Evolutionary conservation across 2,888 invertebrate genomes (phyloP).

Genomic region (Crepidodera aurea): DNA sequence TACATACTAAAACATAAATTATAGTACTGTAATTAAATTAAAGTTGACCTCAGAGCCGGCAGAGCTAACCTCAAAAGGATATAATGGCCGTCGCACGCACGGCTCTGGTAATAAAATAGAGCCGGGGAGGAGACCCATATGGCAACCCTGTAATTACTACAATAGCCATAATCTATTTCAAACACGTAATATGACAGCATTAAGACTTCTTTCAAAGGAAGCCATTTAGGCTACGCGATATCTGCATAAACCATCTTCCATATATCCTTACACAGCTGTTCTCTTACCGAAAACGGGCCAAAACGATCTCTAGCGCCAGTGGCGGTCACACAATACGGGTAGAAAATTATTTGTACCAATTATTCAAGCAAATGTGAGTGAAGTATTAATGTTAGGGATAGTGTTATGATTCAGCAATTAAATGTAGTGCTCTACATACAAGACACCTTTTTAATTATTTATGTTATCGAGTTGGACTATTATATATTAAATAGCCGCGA

Average conservation of each 20-base stretch:
- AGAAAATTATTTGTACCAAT: too few relatives aligned
- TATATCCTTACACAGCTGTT: constrained; percentile 58
- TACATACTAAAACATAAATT: background rate
- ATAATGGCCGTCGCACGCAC: constrained; percentile 17
- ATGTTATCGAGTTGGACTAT: too few relatives aligned
- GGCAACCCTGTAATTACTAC: constrained; percentile 60
- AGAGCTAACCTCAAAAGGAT: constrained; percentile 18
- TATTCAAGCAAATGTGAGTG: too few relatives aligned
- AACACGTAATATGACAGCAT: constrained; percentile 62
- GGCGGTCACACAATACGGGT: too few relatives aligned
- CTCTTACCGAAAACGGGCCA: constrained; percentile 52
- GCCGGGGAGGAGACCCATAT: constrained; percentile 53
- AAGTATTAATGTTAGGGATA: too few relatives aligned
- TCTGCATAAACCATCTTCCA: constrained; percentile 61
- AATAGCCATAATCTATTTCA: constrained; percentile 62
- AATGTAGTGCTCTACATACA: too few relatives aligned
- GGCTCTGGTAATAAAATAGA: constrained; percentile 24
- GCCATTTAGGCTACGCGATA: constrained; percentile 56
- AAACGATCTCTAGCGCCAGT: constrained; percentile 28
- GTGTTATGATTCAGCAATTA: too few relatives aligned
- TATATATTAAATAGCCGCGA: too few relatives aligned
- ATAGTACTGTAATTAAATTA: constrained; percentile 7
- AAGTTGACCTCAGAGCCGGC: constrained; percentile 1
- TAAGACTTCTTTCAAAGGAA: constrained; percentile 61
- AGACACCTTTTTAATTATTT: too few relatives aligned